Base-by-base conservation (phyloP, 1,140 invertebrate genomes). In the Diuraphis noxia region DNA sequence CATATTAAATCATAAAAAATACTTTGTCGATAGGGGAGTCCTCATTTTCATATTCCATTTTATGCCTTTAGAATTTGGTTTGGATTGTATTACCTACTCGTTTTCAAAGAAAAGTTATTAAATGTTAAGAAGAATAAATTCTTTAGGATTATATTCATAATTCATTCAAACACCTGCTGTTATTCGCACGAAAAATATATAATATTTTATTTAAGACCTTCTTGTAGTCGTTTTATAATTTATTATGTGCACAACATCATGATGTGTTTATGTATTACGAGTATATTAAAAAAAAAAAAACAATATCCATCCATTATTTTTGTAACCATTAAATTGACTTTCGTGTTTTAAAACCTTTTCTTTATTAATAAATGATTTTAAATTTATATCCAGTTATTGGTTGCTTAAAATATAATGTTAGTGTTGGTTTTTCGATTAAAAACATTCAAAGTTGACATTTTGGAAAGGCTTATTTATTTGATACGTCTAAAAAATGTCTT, bases 151-250 rank as follows among this genome's bases (percentile, higher is more conserved):
- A 86, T 86, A 86, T 86, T 86, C 46, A 86, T 46, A 86, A 86
- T 52, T 86, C 85, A 52, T 86, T 52, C 85, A 25, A 86, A 86
- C 85, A 86, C 46, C 85, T 86, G 85, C 85, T 86, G 85, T 86
- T 52, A 21, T 86, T 86, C 85, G 36, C 85, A 86, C 43, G 46
- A 86, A 52, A 86, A 86, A 86, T 86, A 86, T 46, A 86, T 86
- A 52, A 86, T 86, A 86, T 36, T 86, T 86, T 86, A 38, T 86
- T 52, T 86, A 86, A 86, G 85, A 86, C 85, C 52, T 86, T 86
- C 52, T 86, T 86, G 52, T 52, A 38, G 85, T 86, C 8, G n/a
- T 86, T 85, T 86, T 86, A 25, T 86, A 86, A 86, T 86, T 86
- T 86, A 86, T 86, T 36, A 86, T 86, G 34, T 86, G 3, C 85